Evolutionary conservation across 2,797 vertebrate species (phyloP).

Genomic region (Knipowitschia caucasica): DNA sequence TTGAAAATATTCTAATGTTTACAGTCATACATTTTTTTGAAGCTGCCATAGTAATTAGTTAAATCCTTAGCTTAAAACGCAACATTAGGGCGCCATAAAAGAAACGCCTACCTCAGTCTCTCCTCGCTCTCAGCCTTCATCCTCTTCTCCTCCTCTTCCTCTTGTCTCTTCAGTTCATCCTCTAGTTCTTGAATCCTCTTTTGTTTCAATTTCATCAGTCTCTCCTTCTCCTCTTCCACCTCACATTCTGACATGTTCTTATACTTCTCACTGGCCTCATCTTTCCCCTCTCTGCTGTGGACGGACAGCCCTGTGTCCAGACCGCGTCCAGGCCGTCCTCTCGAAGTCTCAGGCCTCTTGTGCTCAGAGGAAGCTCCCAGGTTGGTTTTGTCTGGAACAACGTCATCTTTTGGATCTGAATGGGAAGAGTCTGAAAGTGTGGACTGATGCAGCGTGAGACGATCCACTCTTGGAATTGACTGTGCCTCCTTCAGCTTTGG

Average conservation of each 20-base stretch:
- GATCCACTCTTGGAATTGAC: slow-evolving; percentile 39
- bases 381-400: slow-evolving; percentile 10
- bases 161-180: slow-evolving; percentile 43
- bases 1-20: too few species aligned
- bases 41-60: too few species aligned
- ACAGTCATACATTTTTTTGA: too few species aligned
- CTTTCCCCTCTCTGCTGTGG: slow-evolving; percentile 25
- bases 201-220: slow-evolving; percentile 13
- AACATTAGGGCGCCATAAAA: too few species aligned
- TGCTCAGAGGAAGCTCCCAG: slow-evolving; percentile 15
- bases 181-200: slow-evolving; percentile 1
- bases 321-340: slow-evolving; percentile 39
- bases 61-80: too few species aligned
- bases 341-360: slow-evolving; percentile 64
- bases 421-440: slow-evolving; percentile 38
- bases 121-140: slow-evolving; percentile 68
- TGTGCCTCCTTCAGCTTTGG: slow-evolving; percentile 2
- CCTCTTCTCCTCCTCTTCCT: slow-evolving; percentile 48
- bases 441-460: slow-evolving; percentile 53
- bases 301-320: slow-evolving; percentile 8
- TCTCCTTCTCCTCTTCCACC: slow-evolving; percentile 14
- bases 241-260: slow-evolving; percentile 5
- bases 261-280: slow-evolving; percentile 48
- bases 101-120: slow-evolving; percentile 77
- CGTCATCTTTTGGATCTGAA: slow-evolving; percentile 21